phyloP scores from a whole-genome alignment of 2,113 vertebrate species.

The Tinamus guttatus region DNA sequence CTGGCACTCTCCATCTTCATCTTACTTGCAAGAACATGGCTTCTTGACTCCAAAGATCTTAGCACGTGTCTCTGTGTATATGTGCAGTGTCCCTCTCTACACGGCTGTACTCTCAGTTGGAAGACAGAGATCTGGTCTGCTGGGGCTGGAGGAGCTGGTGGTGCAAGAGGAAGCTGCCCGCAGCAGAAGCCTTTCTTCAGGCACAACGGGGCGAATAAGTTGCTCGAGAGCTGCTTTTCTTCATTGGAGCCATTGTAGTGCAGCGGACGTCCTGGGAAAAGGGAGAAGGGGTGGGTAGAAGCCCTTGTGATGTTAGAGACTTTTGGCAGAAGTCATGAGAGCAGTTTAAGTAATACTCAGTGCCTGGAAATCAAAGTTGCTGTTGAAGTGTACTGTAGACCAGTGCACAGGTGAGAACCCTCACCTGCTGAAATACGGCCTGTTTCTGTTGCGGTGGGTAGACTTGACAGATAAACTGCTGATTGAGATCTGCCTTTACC shows the following conservation, averaged over 20 bases:
- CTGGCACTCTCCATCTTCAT: fast-evolving
- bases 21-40: not conserved
- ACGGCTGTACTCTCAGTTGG: fast-evolving
- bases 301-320: not conserved
- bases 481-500: not conserved
- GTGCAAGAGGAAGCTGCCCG: conserved; percentile 47
- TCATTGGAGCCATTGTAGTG: not conserved
- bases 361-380: not conserved
- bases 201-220: conserved; percentile 35
- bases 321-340: not conserved
- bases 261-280: not conserved
- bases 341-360: not conserved
- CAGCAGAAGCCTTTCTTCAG: not conserved
- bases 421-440: not conserved
- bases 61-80: fast-evolving
- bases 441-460: not conserved
- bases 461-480: not conserved
- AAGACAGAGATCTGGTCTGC: not conserved
- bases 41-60: not conserved
- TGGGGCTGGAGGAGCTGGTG: conserved; percentile 38
- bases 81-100: not conserved
- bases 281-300: not conserved
- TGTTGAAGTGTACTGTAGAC: not conserved
- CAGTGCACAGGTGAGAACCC: fast-evolving
- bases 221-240: conserved; percentile 51